Base-by-base conservation (phyloP, 2,797 vertebrate genomes). In the Geotria australis region DNA sequence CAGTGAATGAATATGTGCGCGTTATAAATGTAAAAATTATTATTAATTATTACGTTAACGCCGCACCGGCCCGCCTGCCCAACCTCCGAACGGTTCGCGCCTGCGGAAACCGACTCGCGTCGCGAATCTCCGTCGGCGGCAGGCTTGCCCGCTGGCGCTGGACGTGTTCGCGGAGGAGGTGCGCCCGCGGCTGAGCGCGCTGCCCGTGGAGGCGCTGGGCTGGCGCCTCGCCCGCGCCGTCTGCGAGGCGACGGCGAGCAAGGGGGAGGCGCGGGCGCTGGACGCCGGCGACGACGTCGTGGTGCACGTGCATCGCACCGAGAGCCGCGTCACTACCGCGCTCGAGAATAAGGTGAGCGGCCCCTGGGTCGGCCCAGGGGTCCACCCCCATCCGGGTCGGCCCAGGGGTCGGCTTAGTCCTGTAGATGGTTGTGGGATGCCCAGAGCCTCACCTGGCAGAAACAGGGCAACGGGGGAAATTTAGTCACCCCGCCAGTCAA, bases 61-160 rank as follows among this genome's bases (percentile, higher is more conserved):
- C n/a, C n/a, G n/a, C n/a, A n/a, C n/a, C n/a, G n/a, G n/a, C n/a
- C n/a, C n/a, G n/a, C n/a, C n/a, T n/a, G n/a, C n/a, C n/a, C n/a
- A n/a, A n/a, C n/a, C n/a, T n/a, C n/a, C n/a, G n/a, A n/a, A n/a
- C n/a, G n/a, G n/a, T n/a, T n/a, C n/a, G n/a, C n/a, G n/a, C n/a
- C n/a, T n/a, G n/a, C n/a, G n/a, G n/a, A n/a, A n/a, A n/a, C n/a
- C n/a, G n/a, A n/a, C n/a, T n/a, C n/a, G n/a, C n/a, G n/a, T n/a
- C 24, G 24, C 24, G 38, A 38, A 38, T 38, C 24, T 38, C 24
- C 38, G 38, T 5, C 58, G 59, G 3, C 12, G 24, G 46, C 69
- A 94, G 86, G 82, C 81, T 2, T 94, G 85, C 47, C 85, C 84
- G 1, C 86, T 93, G 68, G 69, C 79, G 59, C 69, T 91, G 15